Base-by-base conservation (phyloP, 2,113 vertebrate species). In the Melanocharis versteri region DNA sequence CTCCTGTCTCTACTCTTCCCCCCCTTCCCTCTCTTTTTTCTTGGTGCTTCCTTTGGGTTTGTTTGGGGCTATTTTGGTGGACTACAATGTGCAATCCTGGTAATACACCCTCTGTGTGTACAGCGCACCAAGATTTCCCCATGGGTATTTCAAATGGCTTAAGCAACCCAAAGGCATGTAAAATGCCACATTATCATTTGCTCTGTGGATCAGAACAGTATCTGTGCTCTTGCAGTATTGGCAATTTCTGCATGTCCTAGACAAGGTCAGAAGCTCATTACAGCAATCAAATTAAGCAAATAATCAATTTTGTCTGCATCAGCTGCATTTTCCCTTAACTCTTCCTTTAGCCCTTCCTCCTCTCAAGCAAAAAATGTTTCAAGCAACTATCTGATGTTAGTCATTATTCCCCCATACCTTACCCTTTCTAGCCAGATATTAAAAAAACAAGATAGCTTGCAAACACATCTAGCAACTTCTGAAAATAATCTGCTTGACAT, bases 231-330 rank as follows among this genome's bases (percentile, higher is more conserved):
- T 84, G 33, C 91, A 90, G 82, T 91, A 85, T 77, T 76, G 92
- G 88, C 89, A 96, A 76, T 79, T 71, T 98, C 96, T 94, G 97
- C 94, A 54, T 88, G 95, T 97, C 97, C 96, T 95, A 94, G 77
- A 93, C 96, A 96, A 97, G 92, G 97, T 98, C 98, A 98, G 88
- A 93, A 83, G 54, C 92, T 97, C 87, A 92, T 73, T 83, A 92
- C 7, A 65, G 79, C 54, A 91, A 69, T 72, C 77, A 95, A 85
- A 90, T 94, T 81, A 88, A 94, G 85, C 80, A 93, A 81, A 93
- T 80, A 93, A 97, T 97, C 96, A 87, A 96, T 97, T 83, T 71
- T 82, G 73, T 87, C 65, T 71, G 72, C 79, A 96, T 84, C 85
- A 91, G 58, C 45, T 91, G 70, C 78, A 84, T 83, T 81, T 96